A percentile compares a stretch with the other conserved stretches of the same genome.
phyloP scores from a whole-genome alignment of 2,888 invertebrate species.

The Platycheirus rosarum region DNA sequence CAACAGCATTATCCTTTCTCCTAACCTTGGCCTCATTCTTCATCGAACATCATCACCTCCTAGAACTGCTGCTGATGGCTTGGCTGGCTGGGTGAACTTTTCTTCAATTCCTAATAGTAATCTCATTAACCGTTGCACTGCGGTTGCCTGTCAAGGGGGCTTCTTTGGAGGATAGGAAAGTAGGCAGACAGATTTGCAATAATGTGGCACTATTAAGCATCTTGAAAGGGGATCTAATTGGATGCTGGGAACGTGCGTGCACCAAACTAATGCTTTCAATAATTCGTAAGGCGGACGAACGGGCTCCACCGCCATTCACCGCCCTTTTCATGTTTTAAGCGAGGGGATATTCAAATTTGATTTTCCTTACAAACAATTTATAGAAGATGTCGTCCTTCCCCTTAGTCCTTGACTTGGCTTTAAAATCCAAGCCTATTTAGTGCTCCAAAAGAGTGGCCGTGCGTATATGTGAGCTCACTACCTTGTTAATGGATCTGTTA shows the following conservation, averaged over 20 bases:
- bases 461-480: conserved; percentile 1
- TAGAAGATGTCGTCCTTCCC: background rate
- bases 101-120: conserved; percentile 41
- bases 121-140: conserved; percentile 56
- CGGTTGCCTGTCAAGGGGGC: conserved; percentile 8
- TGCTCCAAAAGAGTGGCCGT: background rate
- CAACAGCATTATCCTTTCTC: background rate
- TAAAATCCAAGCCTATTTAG: conserved; percentile 25
- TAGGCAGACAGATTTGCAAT: conserved; percentile 47
- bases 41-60: conserved; percentile 3
- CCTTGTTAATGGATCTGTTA: conserved; percentile 10
- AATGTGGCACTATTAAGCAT: conserved; percentile 42
- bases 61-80: conserved; percentile 19
- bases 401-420: too few species aligned
- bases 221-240: conserved; percentile 50
- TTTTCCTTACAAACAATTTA: conserved; percentile 5
- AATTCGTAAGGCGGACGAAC: conserved; percentile 10
- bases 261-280: conserved; percentile 6
- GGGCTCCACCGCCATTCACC: background rate
- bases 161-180: background rate
- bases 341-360: conserved; percentile 24
- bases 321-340: background rate
- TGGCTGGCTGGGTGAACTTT: conserved; percentile 25
- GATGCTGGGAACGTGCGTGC: conserved; percentile 19
- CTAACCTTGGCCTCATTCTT: conserved; percentile 23